Conservation (phyloP, 2,888 invertebrate species). For the Elaeidobius kamerunicus region DNA sequence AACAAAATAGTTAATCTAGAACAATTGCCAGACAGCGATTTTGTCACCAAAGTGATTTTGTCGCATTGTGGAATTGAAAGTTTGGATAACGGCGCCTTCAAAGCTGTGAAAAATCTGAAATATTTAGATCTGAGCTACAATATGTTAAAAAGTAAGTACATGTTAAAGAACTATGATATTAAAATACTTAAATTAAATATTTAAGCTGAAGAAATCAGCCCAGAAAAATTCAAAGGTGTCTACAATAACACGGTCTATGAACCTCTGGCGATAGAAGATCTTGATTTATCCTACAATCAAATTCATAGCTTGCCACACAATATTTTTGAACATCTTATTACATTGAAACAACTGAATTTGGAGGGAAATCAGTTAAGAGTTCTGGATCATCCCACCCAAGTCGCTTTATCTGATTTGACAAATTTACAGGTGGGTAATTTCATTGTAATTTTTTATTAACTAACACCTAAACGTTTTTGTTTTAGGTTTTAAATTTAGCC, state of each 20-base stretch:
- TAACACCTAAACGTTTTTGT: constrained; percentile 20
- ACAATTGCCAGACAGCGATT: constrained; percentile 50
- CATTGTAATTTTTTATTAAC: constrained; percentile 1
- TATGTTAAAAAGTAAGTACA: constrained; percentile 52
- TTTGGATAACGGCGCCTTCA: constrained; percentile 55
- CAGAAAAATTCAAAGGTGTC: constrained; percentile 66
- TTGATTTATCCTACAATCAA: constrained; percentile 63
- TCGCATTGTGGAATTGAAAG: constrained; percentile 54
- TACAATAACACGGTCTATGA: constrained; percentile 56
- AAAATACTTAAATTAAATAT: too few relatives aligned
- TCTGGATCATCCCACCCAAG: constrained; percentile 58
- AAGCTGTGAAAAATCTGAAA: constrained; percentile 51
- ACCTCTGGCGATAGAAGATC: constrained; percentile 57
- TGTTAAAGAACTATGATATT: not conserved
- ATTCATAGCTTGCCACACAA: constrained; percentile 61
- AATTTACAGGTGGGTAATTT: constrained; percentile 55
- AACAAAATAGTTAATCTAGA: constrained; percentile 53
- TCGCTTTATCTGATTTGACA: constrained; percentile 55
- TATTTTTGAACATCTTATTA: constrained; percentile 63
- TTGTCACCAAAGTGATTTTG: constrained; percentile 53
- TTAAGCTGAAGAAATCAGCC: constrained; percentile 59
- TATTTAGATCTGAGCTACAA: constrained; percentile 60
- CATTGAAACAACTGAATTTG: constrained; percentile 58
- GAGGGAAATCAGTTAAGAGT: constrained; percentile 61
- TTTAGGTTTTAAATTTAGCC: constrained; percentile 45